Percentiles rank a stretch among this genome's conserved stretches.
These are phyloP conservation scores for Choreutis nemorana DNA, from an alignment of 2,888 invertebrate genomes.

Conservation along the genomic window DNA sequence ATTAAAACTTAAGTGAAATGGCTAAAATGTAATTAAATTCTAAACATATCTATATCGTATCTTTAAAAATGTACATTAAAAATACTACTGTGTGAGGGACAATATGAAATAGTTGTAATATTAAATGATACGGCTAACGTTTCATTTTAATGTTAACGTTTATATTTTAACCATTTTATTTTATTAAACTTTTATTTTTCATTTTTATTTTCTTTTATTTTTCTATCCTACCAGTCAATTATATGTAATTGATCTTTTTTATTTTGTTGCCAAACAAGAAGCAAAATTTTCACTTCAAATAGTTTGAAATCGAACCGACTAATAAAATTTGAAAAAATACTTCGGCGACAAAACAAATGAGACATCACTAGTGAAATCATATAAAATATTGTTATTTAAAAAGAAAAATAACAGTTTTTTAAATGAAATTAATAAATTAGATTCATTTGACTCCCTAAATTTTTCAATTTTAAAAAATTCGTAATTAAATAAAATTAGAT, in stretches of 20 bases:
- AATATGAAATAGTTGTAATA: conserved; percentile 26
- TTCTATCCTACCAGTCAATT: conserved; percentile 58
- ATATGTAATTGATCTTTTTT: no score
- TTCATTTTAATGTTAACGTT: conserved; percentile 13
- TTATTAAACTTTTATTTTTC: conserved; percentile 27
- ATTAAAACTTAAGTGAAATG: no score
- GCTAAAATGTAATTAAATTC: no score
- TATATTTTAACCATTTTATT: conserved; percentile 22
- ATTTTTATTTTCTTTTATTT: conserved; percentile 20
- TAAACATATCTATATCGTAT: no score
- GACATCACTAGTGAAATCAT: no score
- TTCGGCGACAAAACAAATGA: no score
- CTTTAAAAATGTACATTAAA: no score
- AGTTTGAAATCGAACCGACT: no score
- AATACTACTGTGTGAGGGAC: conserved; percentile 39
- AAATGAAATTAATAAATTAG: conserved; percentile 1
- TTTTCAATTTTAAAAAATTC: conserved; percentile 56
- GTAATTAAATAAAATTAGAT: conserved; percentile 15
- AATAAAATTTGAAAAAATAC: no score
- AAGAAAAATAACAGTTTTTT: conserved; percentile 3
- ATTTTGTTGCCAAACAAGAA: no score
- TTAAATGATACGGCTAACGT: no score
- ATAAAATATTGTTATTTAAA: conserved; percentile 13
- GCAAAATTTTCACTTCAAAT: no score
- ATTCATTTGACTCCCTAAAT: conserved; percentile 60